Evolutionary conservation across 2,113 vertebrate species (phyloP), one percentile per base, ranked within the genome.

Genomic region (Megalops atlanticus): DNA sequence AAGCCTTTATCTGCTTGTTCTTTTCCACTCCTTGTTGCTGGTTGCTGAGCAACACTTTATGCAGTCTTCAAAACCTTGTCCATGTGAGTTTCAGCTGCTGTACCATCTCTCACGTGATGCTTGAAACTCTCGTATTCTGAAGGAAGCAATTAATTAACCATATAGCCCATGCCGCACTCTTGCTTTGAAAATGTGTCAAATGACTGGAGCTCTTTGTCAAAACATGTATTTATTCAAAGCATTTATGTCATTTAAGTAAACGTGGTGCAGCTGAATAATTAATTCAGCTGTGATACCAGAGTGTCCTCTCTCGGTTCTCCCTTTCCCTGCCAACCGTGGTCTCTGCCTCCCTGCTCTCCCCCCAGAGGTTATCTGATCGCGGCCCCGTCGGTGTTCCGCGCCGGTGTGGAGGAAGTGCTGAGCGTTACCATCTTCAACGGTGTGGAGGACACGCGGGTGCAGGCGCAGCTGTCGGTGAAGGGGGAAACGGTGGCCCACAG

Each of bases 351-450:
- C 43, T 47, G 40, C 71, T 45, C 74, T 3, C 70, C 40, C 31
- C 68, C 73, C 88, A 98, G 97, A 89, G 96, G 96, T 43, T 98
- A 98, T 85, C 86, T 98, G 92, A 94, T 98, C 0, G 92, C 94
- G 0, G 96, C 95, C 0, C 96, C 97, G 74, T 98, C 96, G 0
- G 95, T 98, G 79, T 97, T 97, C 75, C 95, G 94, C 1, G 88
- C 95, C 0, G 97, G 96, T 0, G 92, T 96, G 1, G 95, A 97
- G 82, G 97, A 97, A 86, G 91, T 93, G 0, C 87, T 98, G 78
- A 98, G 97, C 0, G 86, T 98, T 3, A 98, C 97, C 86, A 94
- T 97, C 90, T 98, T 98, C 75, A 95, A 95, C n/a, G 89, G 93
- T 0, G 84, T 80, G 68, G 88, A 91, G 49, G 96, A 97, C 83